Evolutionary conservation across 2,113 vertebrate genomes (phyloP), one percentile per base, ranked within the genome.

Genomic region (Sinocyclocheilus anophthalmus): DNA sequence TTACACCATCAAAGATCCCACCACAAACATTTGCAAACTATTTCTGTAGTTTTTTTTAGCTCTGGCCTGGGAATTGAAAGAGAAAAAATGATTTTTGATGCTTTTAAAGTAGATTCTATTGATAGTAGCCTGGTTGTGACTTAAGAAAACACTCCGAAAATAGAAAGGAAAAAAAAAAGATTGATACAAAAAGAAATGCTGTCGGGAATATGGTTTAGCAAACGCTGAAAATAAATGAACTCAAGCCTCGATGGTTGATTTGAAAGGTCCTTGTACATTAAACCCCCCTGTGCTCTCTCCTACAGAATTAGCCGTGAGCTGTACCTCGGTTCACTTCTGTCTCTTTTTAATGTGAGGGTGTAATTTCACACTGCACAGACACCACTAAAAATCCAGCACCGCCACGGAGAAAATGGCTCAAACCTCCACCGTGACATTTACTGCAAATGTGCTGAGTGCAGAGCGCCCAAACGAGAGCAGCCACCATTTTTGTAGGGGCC

Each of bases 371-470:
- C 85, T 87, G 73, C 83, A 20, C 84, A 83, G 81, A 81, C 84
- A 65, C 84, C 75, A 83, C 85, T 83, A 83, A 77, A 87, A 87
- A 76, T 76, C 72, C 59, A 33, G 70, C 10, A 89, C 92, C 91
- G 91, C 91, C 93, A 93, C 91, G 87, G 91, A 92, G 92, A 93
- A 94, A 95, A 94, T 93, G 92, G 93, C 91, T 94, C 91, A 92
- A 94, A 93, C 89, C 92, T 92, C 93, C 90, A 90, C 90, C 90
- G 88, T 95, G 94, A 93, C 94, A 95, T 95, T 95, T 95, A 94
- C 93, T 92, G 92, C 93, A 93, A 95, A 95, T 95, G 92, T 94
- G 93, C 93, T 94, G 93, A 95, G 92, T 91, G 93, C 92, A 91
- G 91, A 90, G 91, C 90, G 90, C 92, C 91, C 80, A 84, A 90